Evolutionary conservation across 2,113 vertebrate species (phyloP), one percentile per base, ranked within the genome.

Genomic region (Cettia cetti): DNA sequence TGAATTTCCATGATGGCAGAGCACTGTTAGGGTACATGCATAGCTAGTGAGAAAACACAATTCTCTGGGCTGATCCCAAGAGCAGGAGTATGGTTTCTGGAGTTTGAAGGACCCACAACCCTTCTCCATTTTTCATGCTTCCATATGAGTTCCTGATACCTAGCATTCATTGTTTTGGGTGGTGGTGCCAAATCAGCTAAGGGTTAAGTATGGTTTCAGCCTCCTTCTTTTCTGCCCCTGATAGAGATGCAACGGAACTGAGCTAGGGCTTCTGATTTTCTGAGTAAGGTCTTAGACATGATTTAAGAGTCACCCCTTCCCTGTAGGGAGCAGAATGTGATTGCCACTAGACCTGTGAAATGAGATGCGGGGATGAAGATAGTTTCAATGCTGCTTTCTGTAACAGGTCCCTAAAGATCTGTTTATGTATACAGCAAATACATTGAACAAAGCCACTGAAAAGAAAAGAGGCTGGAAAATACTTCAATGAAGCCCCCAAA

Each of bases 21-120:
- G 35, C 37, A 1, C 30, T 0, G 0, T 28, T 47, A 42, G n/a
- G 45, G 24, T 61, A 61, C 0, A 3, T 53, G 26, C 1, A 0
- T 8, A 69, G 19, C 13, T 22, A 11, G 18, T 19, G 35, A 65
- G 60, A 49, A 83, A 89, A 72, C 4, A 37, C 27, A 26, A 9
- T 28, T 23, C 6, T 49, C 0, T 2, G 2, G 1, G 40, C 19
- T 56, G 77, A 54, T 47, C 22, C 64, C 35, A 24, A 42, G 44
- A 79, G 27, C 3, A 47, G 11, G 15, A 78, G 6, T 44, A 15
- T 28, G 24, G 31, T 37, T 64, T 35, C 35, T 72, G 28, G 28
- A 33, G 20, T 82, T 5, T 69, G 50, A 54, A 85, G 56, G 33
- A 80, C 17, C 2, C 18, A 35, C 5, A 70, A 69, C 5, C 9